Base-by-base conservation (phyloP, 2,797 vertebrate genomes). In the Alcedo atthis region DNA sequence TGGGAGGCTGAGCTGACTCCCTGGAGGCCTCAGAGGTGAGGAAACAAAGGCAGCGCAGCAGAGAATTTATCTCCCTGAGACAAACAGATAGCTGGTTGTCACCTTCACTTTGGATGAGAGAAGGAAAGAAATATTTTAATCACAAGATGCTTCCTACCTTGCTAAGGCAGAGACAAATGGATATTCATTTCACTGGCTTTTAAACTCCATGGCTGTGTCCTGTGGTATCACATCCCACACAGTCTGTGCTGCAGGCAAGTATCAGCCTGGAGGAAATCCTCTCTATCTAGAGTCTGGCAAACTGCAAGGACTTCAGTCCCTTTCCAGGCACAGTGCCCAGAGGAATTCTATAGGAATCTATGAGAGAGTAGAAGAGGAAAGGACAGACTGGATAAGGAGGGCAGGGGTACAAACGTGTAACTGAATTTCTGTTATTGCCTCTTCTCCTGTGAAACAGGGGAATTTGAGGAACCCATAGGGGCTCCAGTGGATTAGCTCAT, bases 121-220 rank as follows among this genome's bases (percentile, higher is more conserved):
- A 71, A 32, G 20, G 55, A 43, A 87, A 81, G 17, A 91, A 76
- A 92, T 59, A 43, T 24, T 16, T 3, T 49, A 33, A 81, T n/a
- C 1, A 0, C 48, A 67, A 49, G 51, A 68, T 43, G 70, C 42
- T 92, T 90, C 76, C 43, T 45, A 78, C 67, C 58, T 84, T 42
- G 91, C 46, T 26, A 66, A 69, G 49, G 69, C 66, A 94, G 43
- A 71, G 55, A 84, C 51, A 88, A 92, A 92, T 48, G 40, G 53
- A 78, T 80, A 54, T 68, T 57, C 49, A 75, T 93, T 89, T 87
- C 62, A 64, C 30, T 87, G 57, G 70, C 55, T 94, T 78, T 69
- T 54, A 45, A 51, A 45, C 57, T 32, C 87, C 51, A 17, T 7
- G 73, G 35, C 64, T 82, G 18, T 79, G 84, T 64, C 76, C 87